Percentiles rank a stretch among this genome's conserved stretches.
Conservation (phyloP, 2,797 vertebrate genomes). For the Malacoctenus gilli region DNA sequence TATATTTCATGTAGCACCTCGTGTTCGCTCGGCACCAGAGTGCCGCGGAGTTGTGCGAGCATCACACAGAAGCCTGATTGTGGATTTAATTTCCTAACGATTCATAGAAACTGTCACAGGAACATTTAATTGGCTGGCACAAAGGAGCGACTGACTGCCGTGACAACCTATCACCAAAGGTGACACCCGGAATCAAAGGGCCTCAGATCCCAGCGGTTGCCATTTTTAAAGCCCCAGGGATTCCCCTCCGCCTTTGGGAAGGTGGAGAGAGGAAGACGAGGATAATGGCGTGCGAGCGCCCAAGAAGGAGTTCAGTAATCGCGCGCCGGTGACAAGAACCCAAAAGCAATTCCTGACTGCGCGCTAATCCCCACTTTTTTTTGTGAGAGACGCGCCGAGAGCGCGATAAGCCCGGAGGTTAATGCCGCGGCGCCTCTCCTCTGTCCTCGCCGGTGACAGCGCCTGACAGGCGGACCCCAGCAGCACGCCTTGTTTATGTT, state of each 20-base stretch:
- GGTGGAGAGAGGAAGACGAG: slow-evolving; percentile 53
- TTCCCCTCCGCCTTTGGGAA: slow-evolving; percentile 62
- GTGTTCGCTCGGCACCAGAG: too few species aligned
- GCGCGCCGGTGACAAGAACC: slow-evolving; percentile 74
- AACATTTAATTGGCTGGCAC: not conserved
- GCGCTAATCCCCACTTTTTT: slow-evolving; percentile 78
- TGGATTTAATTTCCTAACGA: not conserved
- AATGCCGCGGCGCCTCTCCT: slow-evolving; percentile 74
- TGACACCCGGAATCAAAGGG: slow-evolving; percentile 44
- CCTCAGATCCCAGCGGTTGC: slow-evolving; percentile 7
- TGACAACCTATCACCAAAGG: slow-evolving; percentile 26
- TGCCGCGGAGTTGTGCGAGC: too few species aligned
- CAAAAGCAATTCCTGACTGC: slow-evolving; percentile 79
- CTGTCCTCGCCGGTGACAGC: slow-evolving; percentile 71
- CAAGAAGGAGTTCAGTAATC: slow-evolving; percentile 68
- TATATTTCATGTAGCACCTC: slow-evolving; percentile 4
- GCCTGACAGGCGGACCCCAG: slow-evolving; percentile 73
- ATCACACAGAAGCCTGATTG: too few species aligned
- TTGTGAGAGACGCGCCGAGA: slow-evolving; percentile 46
- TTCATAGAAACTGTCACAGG: not conserved
- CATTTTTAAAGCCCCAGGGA: slow-evolving; percentile 57
- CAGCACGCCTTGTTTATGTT: slow-evolving; percentile 76
- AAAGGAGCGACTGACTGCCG: slow-evolving; percentile 17
- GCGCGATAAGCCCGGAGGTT: slow-evolving; percentile 78
- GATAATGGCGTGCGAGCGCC: slow-evolving; percentile 59